Evolutionary conservation across 2,113 vertebrate species (phyloP), one percentile per base, ranked within the genome.

Genomic region (Rhea pennata): DNA sequence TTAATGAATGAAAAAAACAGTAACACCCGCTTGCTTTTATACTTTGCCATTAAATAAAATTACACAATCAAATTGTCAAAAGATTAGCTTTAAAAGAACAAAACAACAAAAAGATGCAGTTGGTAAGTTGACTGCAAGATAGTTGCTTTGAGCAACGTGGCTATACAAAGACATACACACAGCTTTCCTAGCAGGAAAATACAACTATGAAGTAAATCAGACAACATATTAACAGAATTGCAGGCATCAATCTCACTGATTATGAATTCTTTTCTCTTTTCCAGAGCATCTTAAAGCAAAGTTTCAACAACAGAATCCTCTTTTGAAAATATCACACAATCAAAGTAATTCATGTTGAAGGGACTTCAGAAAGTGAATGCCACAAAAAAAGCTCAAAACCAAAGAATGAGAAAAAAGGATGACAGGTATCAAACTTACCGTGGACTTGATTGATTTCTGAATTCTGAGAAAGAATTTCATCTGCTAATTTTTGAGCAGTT

Each of bases 401-500:
- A 84, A 83, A 84, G 69, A 94, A 92, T 53, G 13, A 95, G 90
- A 36, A 50, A 95, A 90, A 65, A 80, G 46, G 13, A 88, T 76
- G 94, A 87, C 1, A 59, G 56, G 64, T 33, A 90, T 69, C 66
- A 59, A 93, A 98, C 99, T 99, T 95, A 99, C 99, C 99, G 74
- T 99, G 99, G 84, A 99, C 99, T 98, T 99, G 99, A 98, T 99
- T 99, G 98, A 99, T 99, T 98, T 99, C 99, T 10, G 99, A 99
- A 98, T 99, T 99, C 97, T 99, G 99, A 27, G 99, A 99, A 94
- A 99, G 98, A 95, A 99, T 99, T 98, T 99, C 99, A 81, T 99
- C 99, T 48, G 99, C 99, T 97, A 99, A 97, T 96, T 99, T 99
- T 88, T 99, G 99, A 83, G 99, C 99, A 40, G 99, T 99, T 96